Evolutionary conservation across 2,113 vertebrate species (phyloP).

Genomic region (Bos indicus): DNA sequence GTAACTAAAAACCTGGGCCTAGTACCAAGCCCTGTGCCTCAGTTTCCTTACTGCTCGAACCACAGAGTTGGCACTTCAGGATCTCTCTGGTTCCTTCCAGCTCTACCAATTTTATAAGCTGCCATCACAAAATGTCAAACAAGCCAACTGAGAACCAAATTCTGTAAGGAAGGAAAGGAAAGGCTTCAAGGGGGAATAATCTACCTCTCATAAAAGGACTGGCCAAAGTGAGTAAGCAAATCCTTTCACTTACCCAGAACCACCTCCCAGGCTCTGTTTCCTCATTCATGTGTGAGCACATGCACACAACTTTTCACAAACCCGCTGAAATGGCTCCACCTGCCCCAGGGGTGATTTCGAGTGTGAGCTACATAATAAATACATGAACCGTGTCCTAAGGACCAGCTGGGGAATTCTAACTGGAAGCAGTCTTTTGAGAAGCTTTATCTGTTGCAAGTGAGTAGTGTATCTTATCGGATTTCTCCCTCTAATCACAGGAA

Average conservation of each 20-base stretch:
- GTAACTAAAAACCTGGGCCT: neutral
- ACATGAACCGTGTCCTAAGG: neutral
- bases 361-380: slow-evolving; percentile 57
- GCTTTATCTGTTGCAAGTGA: slow-evolving; percentile 50
- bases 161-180: neutral
- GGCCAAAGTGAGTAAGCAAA: neutral
- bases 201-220: neutral
- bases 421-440: slow-evolving; percentile 48
- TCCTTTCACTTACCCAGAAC: neutral
- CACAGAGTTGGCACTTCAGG: neutral
- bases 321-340: neutral
- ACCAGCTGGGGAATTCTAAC: slow-evolving; percentile 53
- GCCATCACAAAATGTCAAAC: neutral
- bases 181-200: neutral
- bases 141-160: neutral
- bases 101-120: neutral
- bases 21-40: neutral
- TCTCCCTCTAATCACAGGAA: slow-evolving; percentile 53
- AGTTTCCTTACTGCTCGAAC: neutral
- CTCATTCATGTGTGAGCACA: slow-evolving; percentile 39
- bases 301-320: slow-evolving; percentile 48
- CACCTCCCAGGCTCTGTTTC: neutral
- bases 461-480: slow-evolving; percentile 49
- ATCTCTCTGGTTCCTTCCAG: neutral
- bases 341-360: slow-evolving; percentile 14